Conservation (phyloP, 2,113 vertebrate genomes). For the Callorhinus ursinus region DNA sequence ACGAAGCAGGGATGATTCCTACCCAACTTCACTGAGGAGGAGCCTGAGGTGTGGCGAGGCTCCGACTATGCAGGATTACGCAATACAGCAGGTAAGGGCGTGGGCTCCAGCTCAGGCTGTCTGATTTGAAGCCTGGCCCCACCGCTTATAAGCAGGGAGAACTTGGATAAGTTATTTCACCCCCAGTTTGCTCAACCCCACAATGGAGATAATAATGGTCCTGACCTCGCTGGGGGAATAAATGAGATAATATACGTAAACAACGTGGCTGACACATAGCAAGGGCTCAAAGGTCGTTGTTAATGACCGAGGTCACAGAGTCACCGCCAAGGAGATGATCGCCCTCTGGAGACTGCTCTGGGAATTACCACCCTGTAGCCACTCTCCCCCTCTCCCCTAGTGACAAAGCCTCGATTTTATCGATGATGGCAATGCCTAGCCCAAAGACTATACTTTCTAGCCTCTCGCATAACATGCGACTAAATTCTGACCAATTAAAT, state of each 20-base stretch:
- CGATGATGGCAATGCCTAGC: neutral
- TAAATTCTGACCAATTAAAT: slow-evolving; percentile 30
- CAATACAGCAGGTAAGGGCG: neutral
- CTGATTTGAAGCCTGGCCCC: neutral
- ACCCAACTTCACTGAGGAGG: neutral
- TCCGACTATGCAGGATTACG: neutral
- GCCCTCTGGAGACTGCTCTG: neutral
- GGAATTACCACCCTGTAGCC: neutral
- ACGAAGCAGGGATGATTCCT: neutral
- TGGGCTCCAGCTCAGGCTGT: neutral
- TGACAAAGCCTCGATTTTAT: neutral
- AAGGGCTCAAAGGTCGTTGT: slow-evolving; percentile 2
- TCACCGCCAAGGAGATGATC: neutral
- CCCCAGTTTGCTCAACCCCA: slow-evolving; percentile 24
- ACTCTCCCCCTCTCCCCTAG: neutral
- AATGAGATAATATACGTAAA: slow-evolving; percentile 31
- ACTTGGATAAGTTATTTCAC: neutral
- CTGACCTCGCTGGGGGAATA: neutral
- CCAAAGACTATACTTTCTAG: neutral
- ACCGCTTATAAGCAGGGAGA: neutral
- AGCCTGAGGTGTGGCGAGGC: neutral
- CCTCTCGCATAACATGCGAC: neutral
- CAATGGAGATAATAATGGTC: slow-evolving; percentile 21
- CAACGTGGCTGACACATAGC: neutral
- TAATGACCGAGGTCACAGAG: neutral